Base-by-base conservation (phyloP, 2,797 vertebrate genomes). In the Peromyscus aztecus region DNA sequence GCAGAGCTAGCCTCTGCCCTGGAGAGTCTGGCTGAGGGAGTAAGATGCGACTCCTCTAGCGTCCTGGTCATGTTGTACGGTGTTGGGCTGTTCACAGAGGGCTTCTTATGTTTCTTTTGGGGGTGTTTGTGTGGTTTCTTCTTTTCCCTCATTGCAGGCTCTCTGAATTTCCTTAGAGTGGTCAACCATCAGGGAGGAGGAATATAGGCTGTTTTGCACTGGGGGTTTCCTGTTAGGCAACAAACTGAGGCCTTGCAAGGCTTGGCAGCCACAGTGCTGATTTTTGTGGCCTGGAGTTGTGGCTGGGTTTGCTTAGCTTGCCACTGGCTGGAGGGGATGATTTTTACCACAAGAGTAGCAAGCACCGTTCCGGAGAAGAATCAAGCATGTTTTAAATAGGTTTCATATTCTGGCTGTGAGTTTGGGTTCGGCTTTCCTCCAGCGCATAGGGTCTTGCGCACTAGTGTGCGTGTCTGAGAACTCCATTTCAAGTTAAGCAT, bases 141-240 rank as follows among this genome's bases (percentile, higher is more conserved):
- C 40, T 17, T 98, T 98, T 96, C 90, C 89, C 85, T 98, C 83
- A 97, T 34, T 88, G 81, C 96, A 91, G 82, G 85, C 78, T 97
- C 97, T 98, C 95, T 77, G 55, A 80, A 57, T 92, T 94, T 85
- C 95, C 97, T 94, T 96, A 88, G 94, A 94, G 85, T 97, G 98
- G 94, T 95, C 96, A 98, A 65, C 89, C 96, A 61, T 97, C 96
- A 97, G 80, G 80, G 95, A 94, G 97, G 91, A 97, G 96, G 89
- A 96, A 84, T n/a, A 92, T 55, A 89, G 77, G 75, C 93, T 97
- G 95, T 98, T 98, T 97, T 97, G 71, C 95, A 98, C 97, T 69
- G 23, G 97, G 91, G 37, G 96, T 98, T 98, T 98, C 97, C 97
- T 98, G 96, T 97, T 96, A 97, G 96, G 96, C 91, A 97, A 78